Percentiles rank a stretch among this genome's conserved stretches.
Conservation (phyloP, 2,113 vertebrate species). For the Emydocephalus ijimae region DNA sequence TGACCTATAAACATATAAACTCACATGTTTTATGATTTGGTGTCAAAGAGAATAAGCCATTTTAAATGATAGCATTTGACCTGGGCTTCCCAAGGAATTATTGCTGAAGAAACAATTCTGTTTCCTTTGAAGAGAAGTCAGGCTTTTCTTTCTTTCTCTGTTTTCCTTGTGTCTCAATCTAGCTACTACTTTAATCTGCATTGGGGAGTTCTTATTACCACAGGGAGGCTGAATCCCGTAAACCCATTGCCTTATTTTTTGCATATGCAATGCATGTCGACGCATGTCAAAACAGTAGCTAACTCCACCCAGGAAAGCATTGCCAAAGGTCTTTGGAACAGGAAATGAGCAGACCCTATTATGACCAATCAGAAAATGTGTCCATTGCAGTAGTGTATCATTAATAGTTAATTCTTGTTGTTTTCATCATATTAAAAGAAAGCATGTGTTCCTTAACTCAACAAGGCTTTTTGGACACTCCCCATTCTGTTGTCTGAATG, state of each 20-base stretch:
- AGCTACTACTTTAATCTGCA: not conserved
- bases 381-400: too few species aligned
- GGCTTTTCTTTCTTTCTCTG: not conserved
- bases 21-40: not conserved
- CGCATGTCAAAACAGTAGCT: not conserved
- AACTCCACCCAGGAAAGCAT: not conserved
- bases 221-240: not conserved
- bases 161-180: not conserved
- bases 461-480: not conserved
- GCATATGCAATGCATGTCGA: not conserved
- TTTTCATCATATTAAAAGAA: not conserved
- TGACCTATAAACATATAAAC: not conserved
- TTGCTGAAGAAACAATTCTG: conserved; percentile 3
- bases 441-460: not conserved
- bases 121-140: conserved; percentile 10
- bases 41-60: not conserved
- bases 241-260: not conserved
- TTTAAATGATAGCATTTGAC: not conserved
- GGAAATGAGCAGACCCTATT: not conserved
- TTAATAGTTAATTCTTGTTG: not conserved
- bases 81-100: not conserved
- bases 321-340: not conserved
- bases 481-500: not conserved
- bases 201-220: not conserved
- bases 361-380: not conserved